A percentile compares a stretch with the other conserved stretches of the same genome.
Conservation (phyloP, 2,888 invertebrate species). For the Agrotis puta region DNA sequence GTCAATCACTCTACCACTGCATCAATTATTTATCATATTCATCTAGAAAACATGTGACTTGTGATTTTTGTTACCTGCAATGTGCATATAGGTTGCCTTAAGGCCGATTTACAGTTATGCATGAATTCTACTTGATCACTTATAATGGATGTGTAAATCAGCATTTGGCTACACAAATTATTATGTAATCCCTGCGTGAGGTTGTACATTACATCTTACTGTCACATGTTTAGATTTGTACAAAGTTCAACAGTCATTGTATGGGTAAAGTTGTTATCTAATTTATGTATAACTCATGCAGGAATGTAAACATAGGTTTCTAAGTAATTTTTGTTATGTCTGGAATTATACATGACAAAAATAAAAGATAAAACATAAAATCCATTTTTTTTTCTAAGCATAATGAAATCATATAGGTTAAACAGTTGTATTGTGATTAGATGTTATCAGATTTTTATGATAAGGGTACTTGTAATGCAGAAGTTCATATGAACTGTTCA, state of each 20-base stretch:
- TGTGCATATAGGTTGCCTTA: not conserved
- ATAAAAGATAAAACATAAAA: too few relatives aligned
- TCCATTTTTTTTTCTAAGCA: not conserved
- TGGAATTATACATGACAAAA: not conserved
- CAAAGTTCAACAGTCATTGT: slow-evolving; percentile 34
- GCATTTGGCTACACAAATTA: not conserved
- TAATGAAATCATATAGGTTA: slow-evolving; percentile 3
- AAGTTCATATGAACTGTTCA: slow-evolving; percentile 2
- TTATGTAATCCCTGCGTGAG: slow-evolving; percentile 26
- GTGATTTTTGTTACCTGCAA: not conserved
- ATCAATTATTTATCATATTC: too few relatives aligned
- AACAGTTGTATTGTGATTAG: slow-evolving; percentile 37
- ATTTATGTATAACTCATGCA: slow-evolving; percentile 14
- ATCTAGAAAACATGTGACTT: not conserved
- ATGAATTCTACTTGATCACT: too few relatives aligned
- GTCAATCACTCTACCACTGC: too few relatives aligned
- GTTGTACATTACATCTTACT: slow-evolving; percentile 13
- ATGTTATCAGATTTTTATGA: slow-evolving; percentile 47
- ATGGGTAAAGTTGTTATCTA: slow-evolving; percentile 23
- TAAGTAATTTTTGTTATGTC: not conserved
- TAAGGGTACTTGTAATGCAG: slow-evolving; percentile 19
- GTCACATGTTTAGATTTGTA: slow-evolving; percentile 29
- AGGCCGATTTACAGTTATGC: too few relatives aligned
- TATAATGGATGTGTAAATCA: too few relatives aligned
- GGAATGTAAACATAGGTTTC: not conserved